Evolutionary conservation across 2,888 invertebrate genomes (phyloP).

Genomic region (Lycophotia porphyrea): DNA sequence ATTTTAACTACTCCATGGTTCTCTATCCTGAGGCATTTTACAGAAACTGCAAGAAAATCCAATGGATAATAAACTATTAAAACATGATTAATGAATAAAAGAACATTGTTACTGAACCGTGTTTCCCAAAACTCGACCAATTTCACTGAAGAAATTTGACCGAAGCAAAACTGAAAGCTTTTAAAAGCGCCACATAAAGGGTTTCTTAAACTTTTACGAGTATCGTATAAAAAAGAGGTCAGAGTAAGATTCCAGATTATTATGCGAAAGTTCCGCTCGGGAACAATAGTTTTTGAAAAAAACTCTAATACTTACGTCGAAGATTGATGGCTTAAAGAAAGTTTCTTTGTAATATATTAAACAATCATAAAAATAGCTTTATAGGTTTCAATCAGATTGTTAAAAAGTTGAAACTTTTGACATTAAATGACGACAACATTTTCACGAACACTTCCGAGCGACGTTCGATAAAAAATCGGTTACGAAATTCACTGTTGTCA

Average conservation of each 20-base stretch:
- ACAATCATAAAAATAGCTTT: slow-evolving; percentile 17
- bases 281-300: slow-evolving; percentile 39
- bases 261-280: slow-evolving; percentile 14
- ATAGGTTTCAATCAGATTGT: slow-evolving; percentile 27
- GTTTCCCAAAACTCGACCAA: slow-evolving; percentile 22
- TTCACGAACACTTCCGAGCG: slow-evolving; percentile 26
- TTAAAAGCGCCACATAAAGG: slow-evolving; percentile 43
- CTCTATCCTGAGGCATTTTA: too few relatives aligned
- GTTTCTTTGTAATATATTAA: slow-evolving; percentile 18
- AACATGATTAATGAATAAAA: slow-evolving; percentile 25
- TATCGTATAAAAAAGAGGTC: slow-evolving; percentile 30
- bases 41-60: not conserved
- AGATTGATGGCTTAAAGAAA: slow-evolving; percentile 19
- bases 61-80: slow-evolving; percentile 10
- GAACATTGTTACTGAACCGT: slow-evolving; percentile 1
- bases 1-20: too few relatives aligned
- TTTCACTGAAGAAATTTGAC: slow-evolving; percentile 31
- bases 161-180: slow-evolving; percentile 28
- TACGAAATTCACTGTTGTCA: slow-evolving; percentile 6
- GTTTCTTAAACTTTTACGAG: slow-evolving; percentile 44
- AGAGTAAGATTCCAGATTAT: slow-evolving; percentile 20
- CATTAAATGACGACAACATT: slow-evolving; percentile 23
- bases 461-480: slow-evolving; percentile 1
- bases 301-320: slow-evolving; percentile 15
- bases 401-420: slow-evolving; percentile 40